Conservation (phyloP, 1,140 invertebrate species). For the Thalassaphorura encarpata region DNA sequence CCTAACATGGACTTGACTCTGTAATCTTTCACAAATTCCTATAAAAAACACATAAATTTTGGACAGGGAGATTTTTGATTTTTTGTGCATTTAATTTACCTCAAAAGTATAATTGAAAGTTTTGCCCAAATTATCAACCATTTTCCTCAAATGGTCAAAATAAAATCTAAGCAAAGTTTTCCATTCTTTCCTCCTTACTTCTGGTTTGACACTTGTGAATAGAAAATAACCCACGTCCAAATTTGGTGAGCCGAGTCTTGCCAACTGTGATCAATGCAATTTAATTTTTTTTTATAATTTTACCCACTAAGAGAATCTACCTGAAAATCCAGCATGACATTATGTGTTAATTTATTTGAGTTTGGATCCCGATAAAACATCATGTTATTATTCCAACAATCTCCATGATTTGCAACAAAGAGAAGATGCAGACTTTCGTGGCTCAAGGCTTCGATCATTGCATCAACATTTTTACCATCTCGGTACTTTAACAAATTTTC, state of each 20-base stretch:
- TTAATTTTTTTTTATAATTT: background rate
- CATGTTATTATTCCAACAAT: constrained; percentile 9
- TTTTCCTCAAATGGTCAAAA: background rate
- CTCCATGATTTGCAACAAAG: background rate
- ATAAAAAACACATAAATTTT: background rate
- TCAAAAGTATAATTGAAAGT: background rate
- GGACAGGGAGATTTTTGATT: no score
- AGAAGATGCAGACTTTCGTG: background rate
- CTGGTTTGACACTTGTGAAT: background rate
- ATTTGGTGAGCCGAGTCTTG: background rate
- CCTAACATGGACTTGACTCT: background rate
- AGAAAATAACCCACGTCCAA: background rate
- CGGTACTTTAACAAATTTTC: no score
- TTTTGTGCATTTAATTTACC: no score
- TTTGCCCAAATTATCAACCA: background rate
- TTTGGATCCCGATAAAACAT: background rate
- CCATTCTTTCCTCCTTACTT: background rate
- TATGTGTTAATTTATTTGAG: background rate
- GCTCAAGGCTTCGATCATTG: no score
- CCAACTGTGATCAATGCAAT: background rate
- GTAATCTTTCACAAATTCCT: background rate
- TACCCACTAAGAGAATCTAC: background rate
- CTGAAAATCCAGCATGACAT: constrained; percentile 7
- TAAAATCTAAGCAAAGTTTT: background rate
- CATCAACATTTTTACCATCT: no score